Conservation (phyloP, 2,797 vertebrate genomes). For the Protosalanx chinensis region DNA sequence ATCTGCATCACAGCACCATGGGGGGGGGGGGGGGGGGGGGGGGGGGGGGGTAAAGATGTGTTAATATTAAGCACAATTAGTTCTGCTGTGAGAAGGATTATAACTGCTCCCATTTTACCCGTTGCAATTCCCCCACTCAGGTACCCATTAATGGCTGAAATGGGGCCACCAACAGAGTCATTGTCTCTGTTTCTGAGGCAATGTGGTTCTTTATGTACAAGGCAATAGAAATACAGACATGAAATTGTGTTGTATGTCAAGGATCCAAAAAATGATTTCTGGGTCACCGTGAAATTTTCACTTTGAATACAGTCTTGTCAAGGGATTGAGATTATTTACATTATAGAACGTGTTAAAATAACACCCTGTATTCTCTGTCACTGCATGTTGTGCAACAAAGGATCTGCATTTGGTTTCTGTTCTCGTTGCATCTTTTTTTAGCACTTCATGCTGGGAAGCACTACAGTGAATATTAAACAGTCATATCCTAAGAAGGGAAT, state of each 20-base stretch:
- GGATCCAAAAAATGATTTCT: constrained; percentile 23
- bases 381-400: constrained; percentile 2
- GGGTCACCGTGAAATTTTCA: constrained; percentile 27
- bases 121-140: constrained; percentile 35
- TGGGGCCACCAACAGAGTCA: constrained; percentile 32
- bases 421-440: background rate
- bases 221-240: constrained; percentile 23
- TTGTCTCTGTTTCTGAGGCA: constrained; percentile 45
- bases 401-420: constrained; percentile 10
- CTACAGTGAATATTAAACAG: background rate
- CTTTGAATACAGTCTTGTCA: constrained; percentile 1
- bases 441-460: background rate
- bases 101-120: constrained; percentile 37
- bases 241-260: background rate
- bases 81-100: constrained; percentile 49
- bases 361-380: constrained; percentile 20
- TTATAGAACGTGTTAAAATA: constrained; percentile 5
- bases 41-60: too few species aligned
- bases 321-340: constrained; percentile 22
- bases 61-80: constrained; percentile 59
- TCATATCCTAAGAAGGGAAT: constrained; percentile 4
- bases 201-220: constrained; percentile 24
- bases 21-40: too few species aligned
- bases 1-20: constrained; percentile 34
- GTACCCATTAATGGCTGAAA: constrained; percentile 58